Percentiles rank a stretch among this genome's conserved stretches.
Conservation (phyloP, 2,797 vertebrate genomes). For the Vipera latastei region DNA sequence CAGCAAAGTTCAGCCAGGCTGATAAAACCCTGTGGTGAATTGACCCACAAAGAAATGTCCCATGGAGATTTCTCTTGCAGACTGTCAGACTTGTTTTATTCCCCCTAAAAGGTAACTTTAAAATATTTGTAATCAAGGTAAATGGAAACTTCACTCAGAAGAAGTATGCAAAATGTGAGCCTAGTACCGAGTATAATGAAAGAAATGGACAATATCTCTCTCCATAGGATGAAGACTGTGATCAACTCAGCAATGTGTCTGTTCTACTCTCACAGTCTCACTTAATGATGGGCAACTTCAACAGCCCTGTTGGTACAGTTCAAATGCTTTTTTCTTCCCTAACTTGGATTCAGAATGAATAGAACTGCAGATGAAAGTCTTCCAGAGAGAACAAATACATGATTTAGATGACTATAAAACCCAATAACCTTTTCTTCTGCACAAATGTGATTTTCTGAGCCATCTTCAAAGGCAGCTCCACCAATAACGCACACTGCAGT, state of each 20-base stretch:
- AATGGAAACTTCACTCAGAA: neutral
- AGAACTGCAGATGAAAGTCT: neutral
- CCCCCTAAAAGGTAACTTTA: neutral
- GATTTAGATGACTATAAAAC: neutral
- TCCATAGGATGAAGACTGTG: neutral
- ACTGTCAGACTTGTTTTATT: neutral
- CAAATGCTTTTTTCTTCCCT: neutral
- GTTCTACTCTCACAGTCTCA: neutral
- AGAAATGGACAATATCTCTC: neutral
- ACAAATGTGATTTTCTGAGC: neutral
- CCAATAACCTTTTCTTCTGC: neutral
- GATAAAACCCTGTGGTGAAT: neutral
- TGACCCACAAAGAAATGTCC: neutral
- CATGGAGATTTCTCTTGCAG: neutral
- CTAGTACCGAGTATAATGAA: neutral
- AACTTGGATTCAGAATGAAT: neutral
- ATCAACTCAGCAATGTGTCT: neutral
- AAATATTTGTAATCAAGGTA: neutral
- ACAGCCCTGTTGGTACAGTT: neutral
- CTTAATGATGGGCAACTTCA: neutral
- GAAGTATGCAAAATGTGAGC: neutral
- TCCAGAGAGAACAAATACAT: neutral
- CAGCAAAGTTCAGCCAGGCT: neutral
- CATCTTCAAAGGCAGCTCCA: neutral
- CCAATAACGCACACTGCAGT: neutral